Evolutionary conservation across 2,113 vertebrate genomes (phyloP), one percentile per base, ranked within the genome.

Genomic region (Argyrosomus japonicus): DNA sequence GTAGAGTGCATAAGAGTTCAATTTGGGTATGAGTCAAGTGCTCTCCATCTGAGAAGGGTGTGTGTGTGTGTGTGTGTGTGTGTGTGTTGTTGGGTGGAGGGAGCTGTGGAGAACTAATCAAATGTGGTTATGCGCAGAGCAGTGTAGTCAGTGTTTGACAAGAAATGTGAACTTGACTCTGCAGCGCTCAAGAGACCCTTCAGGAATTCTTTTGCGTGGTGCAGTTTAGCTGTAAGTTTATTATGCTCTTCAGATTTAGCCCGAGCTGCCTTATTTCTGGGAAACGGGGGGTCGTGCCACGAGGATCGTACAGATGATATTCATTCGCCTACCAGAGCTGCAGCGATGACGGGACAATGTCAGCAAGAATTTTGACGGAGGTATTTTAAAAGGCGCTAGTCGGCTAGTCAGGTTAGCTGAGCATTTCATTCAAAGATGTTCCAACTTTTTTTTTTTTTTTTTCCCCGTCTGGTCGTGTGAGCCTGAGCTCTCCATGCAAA

Each of bases 1-100:
- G 85, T 65, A 82, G 73, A 88, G 87, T 67, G 78, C 84, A 25
- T 63, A 67, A 85, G 90, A 93, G 88, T 88, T 91, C 88, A 88
- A 81, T 90, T 81, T 91, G 91, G 88, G 68, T 84, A 79, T 21
- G 79, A 93, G 91, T 93, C 91, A 90, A 95, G 94, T 88, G 91
- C 93, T 84, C 94, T 95, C 76, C 91, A 92, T 85, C 75, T 11
- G 68, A 90, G 76, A 54, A 88, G 81, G 40, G 67, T 68, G 87
- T 68, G 69, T 68, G 76, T 57, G 80, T 81, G 43, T 45, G 43
- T 45, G 40, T 43, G 40, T 40, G 43, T 45, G 43, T 45, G 43
- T 47, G 45, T 47, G 45, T 47, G 70, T 7, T 64, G 62, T 61
- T 56, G 64, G 36, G 58, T 65, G 70, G 80, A 47, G 68, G 70